Evolutionary conservation across 23 tunicate genomes (phyloP).

Genomic region (Pegea sp.): DNA sequence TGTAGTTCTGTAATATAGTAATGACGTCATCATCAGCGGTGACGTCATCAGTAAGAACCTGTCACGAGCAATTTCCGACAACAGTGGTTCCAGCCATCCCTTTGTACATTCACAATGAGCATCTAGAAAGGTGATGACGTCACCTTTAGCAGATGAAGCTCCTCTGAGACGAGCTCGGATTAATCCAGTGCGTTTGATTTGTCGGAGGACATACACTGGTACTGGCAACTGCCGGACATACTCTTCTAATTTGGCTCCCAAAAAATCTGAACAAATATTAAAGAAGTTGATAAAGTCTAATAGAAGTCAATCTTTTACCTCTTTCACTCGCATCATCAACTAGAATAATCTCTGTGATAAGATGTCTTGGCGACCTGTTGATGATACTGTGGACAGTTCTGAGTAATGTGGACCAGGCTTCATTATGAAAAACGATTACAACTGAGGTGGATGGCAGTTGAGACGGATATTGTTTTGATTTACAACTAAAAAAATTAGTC

Average conservation of each 20-base stretch:
- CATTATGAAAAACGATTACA: conserved; percentile 33
- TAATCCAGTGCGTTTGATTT: conserved; percentile 62
- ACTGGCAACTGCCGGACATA: conserved; percentile 47
- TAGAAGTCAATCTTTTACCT: conserved; percentile 8
- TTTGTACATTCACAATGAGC: conserved; percentile 92
- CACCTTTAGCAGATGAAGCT: conserved; percentile 44
- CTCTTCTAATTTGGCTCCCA: conserved; percentile 29
- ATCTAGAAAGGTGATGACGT: conserved; percentile 72
- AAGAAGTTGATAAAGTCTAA: neutral
- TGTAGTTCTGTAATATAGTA: conserved; percentile 17
- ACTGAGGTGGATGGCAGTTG: conserved; percentile 59
- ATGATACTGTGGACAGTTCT: conserved; percentile 87
- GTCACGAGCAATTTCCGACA: conserved; percentile 69
- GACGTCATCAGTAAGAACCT: conserved; percentile 4
- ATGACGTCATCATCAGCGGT: neutral
- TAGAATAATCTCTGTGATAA: conserved; percentile 58
- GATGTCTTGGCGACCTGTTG: conserved; percentile 65
- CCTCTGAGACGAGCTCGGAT: conserved; percentile 77
- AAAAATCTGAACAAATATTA: conserved; percentile 29
- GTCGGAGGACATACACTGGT: conserved; percentile 26
- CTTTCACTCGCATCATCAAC: conserved; percentile 87
- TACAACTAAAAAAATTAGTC: conserved; percentile 12
- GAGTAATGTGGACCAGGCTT: conserved; percentile 82
- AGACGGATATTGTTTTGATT: conserved; percentile 21
- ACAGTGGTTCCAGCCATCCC: conserved; percentile 87